Evolutionary conservation across 2,797 vertebrate species (phyloP), one percentile per base, ranked within the genome.

Genomic region (Clarias laeviceps): DNA sequence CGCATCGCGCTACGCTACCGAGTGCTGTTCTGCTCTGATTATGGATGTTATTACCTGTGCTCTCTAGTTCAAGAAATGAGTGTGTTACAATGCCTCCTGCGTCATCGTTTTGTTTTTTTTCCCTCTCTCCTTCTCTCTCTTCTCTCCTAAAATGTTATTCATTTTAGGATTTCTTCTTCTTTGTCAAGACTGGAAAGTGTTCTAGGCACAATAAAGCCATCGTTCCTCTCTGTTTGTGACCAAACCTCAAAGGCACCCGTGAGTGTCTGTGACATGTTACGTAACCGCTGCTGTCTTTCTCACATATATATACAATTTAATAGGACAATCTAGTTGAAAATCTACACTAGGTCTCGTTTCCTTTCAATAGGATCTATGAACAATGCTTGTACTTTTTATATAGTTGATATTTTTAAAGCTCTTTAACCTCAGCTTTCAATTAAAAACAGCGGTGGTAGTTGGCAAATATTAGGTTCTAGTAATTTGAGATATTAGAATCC

Each of bases 1-100:
- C 84, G 87, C 90, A 91, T 92, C 89, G 90, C 91, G 90, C 94
- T 93, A 87, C 91, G 93, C 93, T 89, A 91, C 88, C 92, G 91
- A 91, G 91, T 90, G 79, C 86, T 91, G 91, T 92, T 92, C 91
- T 92, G 89, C 91, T 89, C 91, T 91, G 93, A 93, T 91, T 89
- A 82, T 87, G 85, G 90, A 87, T 62, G 70, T 85, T 91, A 90
- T 92, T 93, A 93, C 91, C 88, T 89, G 87, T 83, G 89, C 91
- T 90, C 89, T 89, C 50, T 14, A 78, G 90, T 88, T 88, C 87
- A 89, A 79, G 86, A 90, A 84, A 87, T 83, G 85, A 87, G 83
- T 82, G 68, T 84, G 88, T 86, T 87, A 88, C 76, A 83, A 80
- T 56, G 80, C 73, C 73, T 76, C 70, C n/a, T 22, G 22, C 80